Conservation (phyloP, 2,113 vertebrate genomes). For the Chlorocebus sabaeus region DNA sequence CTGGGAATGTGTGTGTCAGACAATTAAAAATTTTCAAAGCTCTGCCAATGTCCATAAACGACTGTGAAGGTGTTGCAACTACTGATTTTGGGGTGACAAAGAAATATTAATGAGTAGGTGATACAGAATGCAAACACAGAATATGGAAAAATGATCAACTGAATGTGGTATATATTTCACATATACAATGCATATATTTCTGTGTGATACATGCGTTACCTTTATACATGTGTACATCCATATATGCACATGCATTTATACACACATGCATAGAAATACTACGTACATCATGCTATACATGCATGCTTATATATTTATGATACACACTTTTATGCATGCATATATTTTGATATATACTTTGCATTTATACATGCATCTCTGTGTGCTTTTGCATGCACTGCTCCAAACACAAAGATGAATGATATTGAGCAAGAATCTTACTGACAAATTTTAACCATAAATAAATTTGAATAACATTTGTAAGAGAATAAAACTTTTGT, state of each 20-base stretch:
- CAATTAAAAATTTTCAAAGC: not conserved
- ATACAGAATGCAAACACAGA: slow-evolving; percentile 19
- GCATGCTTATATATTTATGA: not conserved
- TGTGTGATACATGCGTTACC: not conserved
- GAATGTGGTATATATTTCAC: not conserved
- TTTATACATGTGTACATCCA: not conserved
- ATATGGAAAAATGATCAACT: not conserved
- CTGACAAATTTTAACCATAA: not conserved
- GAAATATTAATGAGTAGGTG: not conserved
- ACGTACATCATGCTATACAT: not conserved
- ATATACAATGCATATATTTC: not conserved
- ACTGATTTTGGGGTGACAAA: not conserved
- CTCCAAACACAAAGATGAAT: not conserved
- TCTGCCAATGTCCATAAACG: not conserved
- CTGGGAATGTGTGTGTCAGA: not conserved
- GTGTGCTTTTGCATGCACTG: not conserved
- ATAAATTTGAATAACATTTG: not conserved
- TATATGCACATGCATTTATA: not conserved
- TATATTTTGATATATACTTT: not conserved
- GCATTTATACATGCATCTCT: not conserved
- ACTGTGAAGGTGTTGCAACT: not conserved
- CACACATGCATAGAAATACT: not conserved
- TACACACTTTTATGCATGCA: not conserved
- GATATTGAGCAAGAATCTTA: not conserved
- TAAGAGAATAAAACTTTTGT: not conserved